Evolutionary conservation across 1,140 invertebrate genomes (phyloP), one percentile per base, ranked within the genome.

Genomic region (Dinoponera quadriceps): DNA sequence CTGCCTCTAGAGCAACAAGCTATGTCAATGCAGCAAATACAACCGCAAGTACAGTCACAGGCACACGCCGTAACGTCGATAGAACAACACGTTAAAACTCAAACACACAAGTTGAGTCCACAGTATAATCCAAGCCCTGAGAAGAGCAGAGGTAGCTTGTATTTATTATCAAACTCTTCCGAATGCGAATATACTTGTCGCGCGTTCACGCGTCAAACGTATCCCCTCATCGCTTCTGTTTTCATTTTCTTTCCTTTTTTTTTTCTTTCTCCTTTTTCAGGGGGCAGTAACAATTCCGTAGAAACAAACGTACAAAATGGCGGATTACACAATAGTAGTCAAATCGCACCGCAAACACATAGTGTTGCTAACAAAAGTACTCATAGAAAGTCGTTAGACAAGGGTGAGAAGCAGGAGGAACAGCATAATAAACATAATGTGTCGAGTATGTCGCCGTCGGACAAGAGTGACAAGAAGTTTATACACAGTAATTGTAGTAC

Each of bases 1-100:
- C 94, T 99, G 93, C 98, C 98, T 73, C 94, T 96, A 94, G 96
- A 96, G 93, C 95, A 96, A 90, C 95, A 95, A 84, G 93, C 95
- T 96, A 92, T 96, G 85, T 95, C 95, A 74, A 91, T 94, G 82
- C 94, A 94, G 89, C 93, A 95, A 85, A 91, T 93, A 57, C 92
- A 92, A 83, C 86, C 91, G 83, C 92, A 92, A 78, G 82, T 90
- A 62, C 92, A 94, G 82, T 85, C 92, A 60, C 92, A 92, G 88
- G 75, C 89, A 77, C 92, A 93, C 74, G 85, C 90, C 75, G 82
- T 88, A 49, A 48, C 89, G 16, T 74, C 91, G n/a, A 84, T 92
- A 60, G 93, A 94, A 69, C 93, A 93, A 75, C 92, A 93, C 72
- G 89, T 89, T 82, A 94, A 95, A 91, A 91, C 92, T 84, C 94